These are phyloP conservation scores for Chamaedrilus cognettii DNA, from an alignment of 2,888 invertebrate species.

Conservation along the genomic window DNA sequence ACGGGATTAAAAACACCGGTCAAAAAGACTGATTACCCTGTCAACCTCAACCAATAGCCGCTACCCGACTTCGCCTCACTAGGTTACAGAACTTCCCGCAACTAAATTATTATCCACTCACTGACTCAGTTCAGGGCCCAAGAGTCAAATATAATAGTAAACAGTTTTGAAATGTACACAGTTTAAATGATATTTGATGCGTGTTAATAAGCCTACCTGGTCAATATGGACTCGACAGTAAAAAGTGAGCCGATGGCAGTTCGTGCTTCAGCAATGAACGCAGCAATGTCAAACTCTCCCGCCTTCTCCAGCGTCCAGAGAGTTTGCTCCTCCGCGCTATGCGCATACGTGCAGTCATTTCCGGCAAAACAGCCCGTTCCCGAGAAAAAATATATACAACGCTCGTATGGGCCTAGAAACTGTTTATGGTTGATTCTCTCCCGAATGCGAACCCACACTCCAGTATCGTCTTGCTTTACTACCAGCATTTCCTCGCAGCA, in stretches of 20 bases:
- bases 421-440: not conserved
- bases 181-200: no score
- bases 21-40: no score
- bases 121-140: no score
- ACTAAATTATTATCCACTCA: no score
- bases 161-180: no score
- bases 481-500: not conserved
- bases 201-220: no score
- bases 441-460: not conserved
- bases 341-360: constrained; percentile 51
- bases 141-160: no score
- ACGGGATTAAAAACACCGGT: no score
- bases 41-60: no score
- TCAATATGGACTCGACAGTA: not conserved
- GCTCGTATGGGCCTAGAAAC: not conserved
- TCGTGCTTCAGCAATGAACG: constrained; percentile 37
- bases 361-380: constrained; percentile 29
- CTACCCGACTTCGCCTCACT: no score
- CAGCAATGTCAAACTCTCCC: constrained; percentile 40
- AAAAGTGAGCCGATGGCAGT: not conserved
- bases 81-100: no score
- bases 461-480: not conserved
- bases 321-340: constrained; percentile 50
- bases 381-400: not conserved
- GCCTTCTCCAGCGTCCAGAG: constrained; percentile 51